These are phyloP conservation scores for Trichogramma dendrolimi DNA, from an alignment of 2,888 invertebrate genomes.

Conservation along the genomic window DNA sequence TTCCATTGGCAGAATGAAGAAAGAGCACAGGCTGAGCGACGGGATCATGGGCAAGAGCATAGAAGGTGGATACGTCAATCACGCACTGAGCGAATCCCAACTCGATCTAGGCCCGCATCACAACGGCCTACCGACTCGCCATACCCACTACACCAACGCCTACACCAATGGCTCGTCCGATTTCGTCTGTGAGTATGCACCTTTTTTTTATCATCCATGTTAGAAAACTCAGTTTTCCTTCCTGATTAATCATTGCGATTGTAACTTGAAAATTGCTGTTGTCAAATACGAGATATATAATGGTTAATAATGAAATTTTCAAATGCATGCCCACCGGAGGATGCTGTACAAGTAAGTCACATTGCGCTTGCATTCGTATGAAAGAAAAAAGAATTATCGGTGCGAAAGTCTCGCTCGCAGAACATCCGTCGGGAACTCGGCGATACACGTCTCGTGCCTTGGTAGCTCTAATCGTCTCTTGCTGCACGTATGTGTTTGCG, in stretches of 20 bases:
- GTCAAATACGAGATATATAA: conserved; percentile 2
- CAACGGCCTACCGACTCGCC: conserved; percentile 34
- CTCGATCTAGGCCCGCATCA: conserved; percentile 34
- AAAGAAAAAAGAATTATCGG: neutral
- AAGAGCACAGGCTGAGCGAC: conserved; percentile 32
- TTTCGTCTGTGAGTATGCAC: conserved; percentile 55
- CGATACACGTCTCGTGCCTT: too few species aligned
- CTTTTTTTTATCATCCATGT: neutral
- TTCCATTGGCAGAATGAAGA: conserved; percentile 40
- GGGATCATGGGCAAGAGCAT: conserved; percentile 32
- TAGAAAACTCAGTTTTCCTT: neutral
- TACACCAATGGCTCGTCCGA: conserved; percentile 58
- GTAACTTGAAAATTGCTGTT: too few species aligned
- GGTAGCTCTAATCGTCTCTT: too few species aligned
- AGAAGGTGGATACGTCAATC: conserved; percentile 42
- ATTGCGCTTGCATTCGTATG: neutral
- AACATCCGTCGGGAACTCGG: too few species aligned
- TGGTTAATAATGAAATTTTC: neutral
- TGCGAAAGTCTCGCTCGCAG: neutral
- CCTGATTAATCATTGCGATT: neutral
- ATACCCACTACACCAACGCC: conserved; percentile 36
- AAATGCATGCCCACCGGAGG: conserved; percentile 32
- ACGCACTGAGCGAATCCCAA: conserved; percentile 40
- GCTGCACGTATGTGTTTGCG: too few species aligned
- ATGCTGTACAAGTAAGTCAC: conserved; percentile 39